phyloP scores from a whole-genome alignment of 2,797 vertebrate genomes.

The Denticeps clupeoides region DNA sequence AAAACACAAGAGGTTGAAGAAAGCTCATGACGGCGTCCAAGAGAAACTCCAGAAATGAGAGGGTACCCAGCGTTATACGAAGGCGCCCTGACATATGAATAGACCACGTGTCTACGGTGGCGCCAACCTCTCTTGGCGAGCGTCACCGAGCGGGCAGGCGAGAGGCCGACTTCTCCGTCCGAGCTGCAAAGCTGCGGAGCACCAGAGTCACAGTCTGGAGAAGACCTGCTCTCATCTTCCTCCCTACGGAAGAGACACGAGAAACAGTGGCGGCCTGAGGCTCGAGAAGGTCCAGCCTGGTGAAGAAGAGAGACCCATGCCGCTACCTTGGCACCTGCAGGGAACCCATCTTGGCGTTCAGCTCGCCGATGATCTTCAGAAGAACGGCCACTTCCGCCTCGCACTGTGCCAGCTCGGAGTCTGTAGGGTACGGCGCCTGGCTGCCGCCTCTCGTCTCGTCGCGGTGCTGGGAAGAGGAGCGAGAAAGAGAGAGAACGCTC shows the following conservation, averaged over 20 bases:
- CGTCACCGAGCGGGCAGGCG: constrained; percentile 30
- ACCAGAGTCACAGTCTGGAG: constrained; percentile 43
- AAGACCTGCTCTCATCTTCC: constrained; percentile 32
- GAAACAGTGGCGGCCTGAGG: background rate
- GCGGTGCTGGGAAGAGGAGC: constrained; percentile 15
- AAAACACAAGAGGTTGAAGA: no score
- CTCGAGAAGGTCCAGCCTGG: no score
- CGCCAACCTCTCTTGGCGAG: constrained; percentile 35
- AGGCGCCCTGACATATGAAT: constrained; percentile 6
- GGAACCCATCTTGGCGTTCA: constrained; percentile 53
- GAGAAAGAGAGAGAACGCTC: background rate
- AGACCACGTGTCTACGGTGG: constrained; percentile 11
- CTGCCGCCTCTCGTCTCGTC: constrained; percentile 22
- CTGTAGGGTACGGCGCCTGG: constrained; percentile 32
- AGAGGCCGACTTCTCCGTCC: constrained; percentile 25
- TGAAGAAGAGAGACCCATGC: no score
- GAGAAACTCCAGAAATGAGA: background rate
- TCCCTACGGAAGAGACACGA: constrained; percentile 40
- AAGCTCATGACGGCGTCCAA: background rate
- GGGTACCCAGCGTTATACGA: background rate
- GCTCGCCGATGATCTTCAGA: constrained; percentile 45
- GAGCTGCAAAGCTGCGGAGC: constrained; percentile 31
- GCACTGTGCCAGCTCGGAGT: constrained; percentile 52
- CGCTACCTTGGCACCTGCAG: constrained; percentile 60
- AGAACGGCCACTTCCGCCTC: constrained; percentile 50